Base-by-base conservation (phyloP, 2,113 vertebrate genomes). In the Puntigrus tetrazona region DNA sequence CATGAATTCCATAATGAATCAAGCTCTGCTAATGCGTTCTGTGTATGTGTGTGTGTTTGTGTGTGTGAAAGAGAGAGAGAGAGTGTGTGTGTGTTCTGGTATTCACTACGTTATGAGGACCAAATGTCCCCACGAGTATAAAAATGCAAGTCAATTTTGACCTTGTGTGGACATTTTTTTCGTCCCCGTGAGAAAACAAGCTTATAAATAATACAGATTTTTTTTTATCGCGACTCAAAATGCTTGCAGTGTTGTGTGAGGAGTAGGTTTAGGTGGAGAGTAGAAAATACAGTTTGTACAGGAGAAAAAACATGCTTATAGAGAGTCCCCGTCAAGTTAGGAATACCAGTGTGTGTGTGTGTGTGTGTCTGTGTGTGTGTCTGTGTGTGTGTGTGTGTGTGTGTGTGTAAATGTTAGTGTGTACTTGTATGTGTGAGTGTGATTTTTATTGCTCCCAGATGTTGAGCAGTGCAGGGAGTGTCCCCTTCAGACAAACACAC, bases 391-490 rank as follows among this genome's bases (percentile, higher is more conserved):
- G 34, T 69, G 25, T 14, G 25, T 27, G 5, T 27, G n/a, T 5
- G 57, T 14, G 3, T 5, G 2, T 14, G 25, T 4, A 5, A 2
- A 25, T 13, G 27, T 27, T 27, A 16, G 63, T 5, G 61, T 22
- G 50, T 13, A n/a, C n/a, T 6, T 81, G 27, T 78, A 55, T 76
- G 77, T 74, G 31, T 84, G 69, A 63, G 81, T 78, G 72, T 45
- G 59, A 18, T 29, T 25, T 52, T 63, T 86, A 94, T 94, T 89
- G 89, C 89, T 94, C 92, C 93, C 94, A 95, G 93, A 94, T 94
- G 94, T 92, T 41, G 87, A 88, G 88, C 89, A 88, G 92, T 89
- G 88, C 9, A 90, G 93, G 93, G 92, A 91, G 93, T 90, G 90
- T 94, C 92, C 92, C 88, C 88, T 92, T 18, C 91, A 92, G 92